Conservation (phyloP, 1,140 invertebrate species). For the Zaprionus nigranus region DNA sequence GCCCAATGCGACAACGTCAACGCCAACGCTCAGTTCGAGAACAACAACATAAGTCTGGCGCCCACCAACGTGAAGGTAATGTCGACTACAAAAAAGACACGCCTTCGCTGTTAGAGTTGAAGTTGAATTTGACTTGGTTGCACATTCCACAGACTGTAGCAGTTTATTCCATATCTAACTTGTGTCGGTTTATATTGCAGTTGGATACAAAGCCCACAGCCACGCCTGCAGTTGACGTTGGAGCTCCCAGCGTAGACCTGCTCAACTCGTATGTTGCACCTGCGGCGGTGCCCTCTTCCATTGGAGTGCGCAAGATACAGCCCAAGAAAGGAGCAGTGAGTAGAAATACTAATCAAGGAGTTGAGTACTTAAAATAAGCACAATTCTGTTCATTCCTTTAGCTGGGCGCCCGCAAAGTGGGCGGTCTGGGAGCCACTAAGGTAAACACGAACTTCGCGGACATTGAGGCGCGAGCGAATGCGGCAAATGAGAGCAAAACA, state of each 20-base stretch:
- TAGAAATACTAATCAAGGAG: too few relatives aligned
- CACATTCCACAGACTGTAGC: not conserved
- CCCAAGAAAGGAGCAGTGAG: constrained; percentile 88
- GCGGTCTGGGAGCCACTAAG: constrained; percentile 97
- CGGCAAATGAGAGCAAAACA: constrained; percentile 90
- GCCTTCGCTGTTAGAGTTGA: constrained; percentile 29
- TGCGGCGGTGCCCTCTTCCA: constrained; percentile 76
- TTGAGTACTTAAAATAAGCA: not conserved
- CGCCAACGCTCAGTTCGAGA: constrained; percentile 64
- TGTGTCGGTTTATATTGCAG: constrained; percentile 24
- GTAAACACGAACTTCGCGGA: constrained; percentile 98
- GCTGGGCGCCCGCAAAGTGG: constrained; percentile 92
- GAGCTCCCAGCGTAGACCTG: constrained; percentile 84
- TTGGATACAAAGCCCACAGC: constrained; percentile 56
- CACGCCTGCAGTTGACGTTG: constrained; percentile 36
- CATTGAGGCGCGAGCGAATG: constrained; percentile 94
- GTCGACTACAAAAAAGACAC: constrained; percentile 23
- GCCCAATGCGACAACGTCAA: constrained; percentile 87
- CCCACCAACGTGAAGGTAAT: constrained; percentile 39
- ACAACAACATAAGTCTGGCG: constrained; percentile 62
- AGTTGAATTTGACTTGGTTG: constrained; percentile 9
- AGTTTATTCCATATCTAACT: constrained; percentile 5
- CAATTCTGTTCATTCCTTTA: constrained; percentile 17
- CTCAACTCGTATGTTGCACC: constrained; percentile 66
- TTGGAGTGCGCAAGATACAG: constrained; percentile 89